These are phyloP conservation scores for Sebastes taczanowskii DNA, from an alignment of 2,797 vertebrate genomes.

Conservation along the genomic window DNA sequence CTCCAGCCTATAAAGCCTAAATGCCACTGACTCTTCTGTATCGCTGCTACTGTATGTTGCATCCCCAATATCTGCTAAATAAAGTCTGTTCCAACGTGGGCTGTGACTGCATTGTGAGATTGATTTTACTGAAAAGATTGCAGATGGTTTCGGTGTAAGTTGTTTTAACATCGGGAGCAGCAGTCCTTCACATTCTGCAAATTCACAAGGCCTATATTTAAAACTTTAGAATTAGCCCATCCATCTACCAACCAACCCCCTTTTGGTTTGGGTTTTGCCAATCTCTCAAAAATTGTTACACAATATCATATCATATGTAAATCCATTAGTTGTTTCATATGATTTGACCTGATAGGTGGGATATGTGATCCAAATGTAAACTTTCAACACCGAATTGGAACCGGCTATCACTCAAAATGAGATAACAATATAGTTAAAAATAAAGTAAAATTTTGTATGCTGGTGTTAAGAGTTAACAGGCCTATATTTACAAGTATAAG, in stretches of 20 bases:
- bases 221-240: not conserved
- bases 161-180: not conserved
- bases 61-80: conserved; percentile 87
- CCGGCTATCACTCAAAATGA: not conserved
- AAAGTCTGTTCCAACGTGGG: conserved; percentile 84
- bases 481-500: not conserved
- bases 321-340: not conserved
- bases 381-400: not conserved
- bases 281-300: not conserved
- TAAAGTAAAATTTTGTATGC: not conserved
- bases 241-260: not conserved
- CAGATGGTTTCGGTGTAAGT: not conserved
- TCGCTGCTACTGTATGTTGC: conserved; percentile 82
- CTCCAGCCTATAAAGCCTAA: conserved; percentile 77
- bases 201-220: not conserved
- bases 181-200: not conserved
- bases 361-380: not conserved
- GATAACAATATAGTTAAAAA: not conserved
- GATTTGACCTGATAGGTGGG: not conserved
- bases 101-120: conserved; percentile 20
- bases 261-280: not conserved
- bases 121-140: conserved; percentile 2
- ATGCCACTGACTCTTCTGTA: conserved; percentile 79
- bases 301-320: not conserved
- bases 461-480: not conserved